Evolutionary conservation across 2,113 vertebrate genomes (phyloP).

Genomic region (Thalassoma bifasciatum): DNA sequence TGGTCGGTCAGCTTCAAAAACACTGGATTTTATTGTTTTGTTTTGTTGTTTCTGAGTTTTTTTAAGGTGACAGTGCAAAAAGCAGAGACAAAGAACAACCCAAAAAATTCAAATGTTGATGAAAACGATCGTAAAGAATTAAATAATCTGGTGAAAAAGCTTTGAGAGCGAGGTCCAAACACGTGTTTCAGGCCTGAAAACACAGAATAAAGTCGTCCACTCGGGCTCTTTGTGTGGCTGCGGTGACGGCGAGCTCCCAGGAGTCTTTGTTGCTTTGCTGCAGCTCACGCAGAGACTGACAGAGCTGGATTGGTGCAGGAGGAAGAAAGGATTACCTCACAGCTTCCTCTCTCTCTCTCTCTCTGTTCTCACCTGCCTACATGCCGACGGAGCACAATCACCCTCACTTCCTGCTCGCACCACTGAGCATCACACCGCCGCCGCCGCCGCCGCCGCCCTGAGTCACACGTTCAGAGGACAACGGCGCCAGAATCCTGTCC

Average conservation of each 20-base stretch:
- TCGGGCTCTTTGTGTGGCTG: background rate
- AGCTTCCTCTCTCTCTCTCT: constrained; percentile 9
- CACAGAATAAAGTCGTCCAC: background rate
- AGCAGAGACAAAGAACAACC: too few relatives aligned
- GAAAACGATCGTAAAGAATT: too few relatives aligned
- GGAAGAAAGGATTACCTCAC: constrained; percentile 50
- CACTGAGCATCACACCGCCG: constrained; percentile 19
- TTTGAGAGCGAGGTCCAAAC: background rate
- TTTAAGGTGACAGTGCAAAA: too few relatives aligned
- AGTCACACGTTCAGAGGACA: constrained; percentile 29
- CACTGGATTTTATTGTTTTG: too few relatives aligned
- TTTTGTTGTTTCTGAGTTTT: too few relatives aligned
- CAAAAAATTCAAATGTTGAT: too few relatives aligned
- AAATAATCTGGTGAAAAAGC: too few relatives aligned
- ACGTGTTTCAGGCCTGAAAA: background rate
- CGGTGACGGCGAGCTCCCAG: constrained; percentile 9
- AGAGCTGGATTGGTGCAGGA: constrained; percentile 42
- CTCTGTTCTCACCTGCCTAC: constrained; percentile 25
- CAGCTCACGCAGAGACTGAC: constrained; percentile 34
- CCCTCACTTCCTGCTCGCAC: constrained; percentile 18
- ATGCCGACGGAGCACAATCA: constrained; percentile 37
- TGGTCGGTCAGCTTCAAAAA: too few relatives aligned
- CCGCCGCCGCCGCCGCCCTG: constrained; percentile 25
- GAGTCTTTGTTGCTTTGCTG: constrained; percentile 27
- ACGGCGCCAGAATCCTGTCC: background rate